Conservation (phyloP, 1,140 invertebrate genomes). For the Lanistes nyassanus region DNA sequence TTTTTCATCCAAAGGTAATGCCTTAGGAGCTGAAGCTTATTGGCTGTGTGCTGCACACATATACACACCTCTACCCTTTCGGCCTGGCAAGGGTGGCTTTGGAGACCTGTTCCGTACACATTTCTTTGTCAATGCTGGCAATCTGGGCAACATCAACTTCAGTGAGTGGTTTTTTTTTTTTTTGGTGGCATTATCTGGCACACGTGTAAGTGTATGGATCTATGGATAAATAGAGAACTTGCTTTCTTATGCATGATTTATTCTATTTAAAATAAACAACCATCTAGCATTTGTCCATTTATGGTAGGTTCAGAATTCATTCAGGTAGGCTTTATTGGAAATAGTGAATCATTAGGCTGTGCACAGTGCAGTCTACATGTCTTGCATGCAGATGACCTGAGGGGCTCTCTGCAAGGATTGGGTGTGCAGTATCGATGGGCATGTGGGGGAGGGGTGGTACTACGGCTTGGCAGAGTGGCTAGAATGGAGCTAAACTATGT, state of each 20-base stretch:
- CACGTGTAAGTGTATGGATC: background rate
- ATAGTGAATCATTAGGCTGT: background rate
- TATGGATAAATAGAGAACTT: too few relatives aligned
- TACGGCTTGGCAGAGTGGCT: slow-evolving; percentile 81
- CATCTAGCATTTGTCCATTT: slow-evolving; percentile 82
- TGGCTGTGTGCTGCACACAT: slow-evolving; percentile 85
- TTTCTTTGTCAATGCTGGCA: slow-evolving; percentile 86
- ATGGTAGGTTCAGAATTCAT: slow-evolving; percentile 80
- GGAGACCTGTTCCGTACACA: slow-evolving; percentile 85
- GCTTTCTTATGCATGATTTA: too few relatives aligned
- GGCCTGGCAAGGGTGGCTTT: slow-evolving; percentile 77
- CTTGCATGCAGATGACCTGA: slow-evolving; percentile 18
- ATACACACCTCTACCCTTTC: slow-evolving; percentile 87
- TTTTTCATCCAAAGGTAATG: slow-evolving; percentile 52
- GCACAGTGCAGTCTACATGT: too few relatives aligned
- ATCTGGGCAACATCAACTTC: slow-evolving; percentile 73
- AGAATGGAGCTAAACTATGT: slow-evolving; percentile 89
- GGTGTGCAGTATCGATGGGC: slow-evolving; percentile 44
- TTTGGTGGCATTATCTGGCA: background rate
- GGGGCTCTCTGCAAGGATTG: slow-evolving; percentile 30
- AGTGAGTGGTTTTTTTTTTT: slow-evolving; percentile 59
- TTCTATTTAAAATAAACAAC: too few relatives aligned
- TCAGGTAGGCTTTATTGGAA: slow-evolving; percentile 65
- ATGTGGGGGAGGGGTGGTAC: slow-evolving; percentile 57
- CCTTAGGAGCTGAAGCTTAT: slow-evolving; percentile 73